phyloP scores from a whole-genome alignment of 1,140 invertebrate species.

The Bombus soroeensis region DNA sequence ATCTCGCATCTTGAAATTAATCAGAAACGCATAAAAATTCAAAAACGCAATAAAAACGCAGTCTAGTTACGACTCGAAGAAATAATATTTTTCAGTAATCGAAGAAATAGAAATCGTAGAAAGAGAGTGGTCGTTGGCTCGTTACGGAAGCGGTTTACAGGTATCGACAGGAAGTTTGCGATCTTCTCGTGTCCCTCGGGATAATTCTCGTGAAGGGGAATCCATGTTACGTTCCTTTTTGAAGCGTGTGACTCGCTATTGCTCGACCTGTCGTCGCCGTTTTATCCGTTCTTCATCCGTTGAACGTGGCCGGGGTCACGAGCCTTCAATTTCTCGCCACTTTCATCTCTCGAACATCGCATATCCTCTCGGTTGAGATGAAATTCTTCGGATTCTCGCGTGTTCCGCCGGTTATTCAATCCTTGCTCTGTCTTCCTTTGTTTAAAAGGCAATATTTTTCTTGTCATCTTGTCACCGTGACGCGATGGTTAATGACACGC shows the following conservation, averaged over 20 bases:
- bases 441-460: not conserved
- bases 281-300: not conserved
- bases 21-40: too few relatives aligned
- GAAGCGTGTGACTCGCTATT: conserved; percentile 22
- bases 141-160: conserved; percentile 1
- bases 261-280: not conserved
- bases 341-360: not conserved
- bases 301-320: not conserved
- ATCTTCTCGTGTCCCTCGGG: not conserved
- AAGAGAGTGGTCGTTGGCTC: not conserved
- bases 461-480: not conserved
- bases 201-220: conserved; percentile 22
- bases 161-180: conserved; percentile 28
- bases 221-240: not conserved
- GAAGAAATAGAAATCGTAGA: not conserved
- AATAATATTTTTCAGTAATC: not conserved
- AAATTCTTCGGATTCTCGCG: not conserved
- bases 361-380: not conserved
- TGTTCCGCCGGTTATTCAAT: not conserved
- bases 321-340: conserved; percentile 8
- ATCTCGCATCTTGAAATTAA: too few relatives aligned
- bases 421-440: not conserved
- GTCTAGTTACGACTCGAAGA: too few relatives aligned
- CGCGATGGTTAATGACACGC: not conserved
- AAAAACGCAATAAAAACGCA: too few relatives aligned